A percentile compares a stretch with the other conserved stretches of the same genome.
phyloP scores from a whole-genome alignment of 2,113 vertebrate species.

The Lonchura striata region DNA sequence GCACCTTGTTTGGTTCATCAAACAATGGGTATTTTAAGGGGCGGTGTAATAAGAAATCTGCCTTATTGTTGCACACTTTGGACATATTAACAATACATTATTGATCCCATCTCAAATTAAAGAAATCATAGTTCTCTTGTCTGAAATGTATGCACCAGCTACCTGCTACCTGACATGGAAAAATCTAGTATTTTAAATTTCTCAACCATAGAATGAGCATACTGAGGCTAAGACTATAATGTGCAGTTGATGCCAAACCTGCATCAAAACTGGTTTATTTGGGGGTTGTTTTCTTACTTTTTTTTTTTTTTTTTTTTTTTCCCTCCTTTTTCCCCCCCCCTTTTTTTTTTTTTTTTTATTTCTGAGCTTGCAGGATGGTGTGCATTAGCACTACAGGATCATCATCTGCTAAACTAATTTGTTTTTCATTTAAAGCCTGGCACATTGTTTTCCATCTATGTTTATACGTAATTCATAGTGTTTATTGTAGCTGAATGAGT shows the following conservation, averaged over 20 bases:
- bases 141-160: constrained; percentile 37
- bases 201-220: background rate
- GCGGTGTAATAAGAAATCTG: constrained; percentile 63
- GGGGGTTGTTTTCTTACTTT: background rate
- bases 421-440: constrained; percentile 4
- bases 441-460: constrained; percentile 19
- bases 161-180: constrained; percentile 33
- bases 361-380: constrained; percentile 3
- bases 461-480: constrained; percentile 29
- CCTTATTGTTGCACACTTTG: constrained; percentile 63
- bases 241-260: constrained; percentile 29
- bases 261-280: constrained; percentile 7
- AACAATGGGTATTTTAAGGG: constrained; percentile 62
- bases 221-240: background rate
- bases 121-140: constrained; percentile 41
- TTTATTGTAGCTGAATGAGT: constrained; percentile 20
- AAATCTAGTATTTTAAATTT: constrained; percentile 13
- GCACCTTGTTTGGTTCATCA: constrained; percentile 66
- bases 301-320: background rate
- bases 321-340: accelerated
- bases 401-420: background rate
- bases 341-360: background rate
- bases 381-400: constrained; percentile 4
- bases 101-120: constrained; percentile 36
- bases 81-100: constrained; percentile 49